These are phyloP conservation scores for Daubentonia madagascariensis DNA, from an alignment of 2,113 vertebrate genomes.

Conservation along the genomic window DNA sequence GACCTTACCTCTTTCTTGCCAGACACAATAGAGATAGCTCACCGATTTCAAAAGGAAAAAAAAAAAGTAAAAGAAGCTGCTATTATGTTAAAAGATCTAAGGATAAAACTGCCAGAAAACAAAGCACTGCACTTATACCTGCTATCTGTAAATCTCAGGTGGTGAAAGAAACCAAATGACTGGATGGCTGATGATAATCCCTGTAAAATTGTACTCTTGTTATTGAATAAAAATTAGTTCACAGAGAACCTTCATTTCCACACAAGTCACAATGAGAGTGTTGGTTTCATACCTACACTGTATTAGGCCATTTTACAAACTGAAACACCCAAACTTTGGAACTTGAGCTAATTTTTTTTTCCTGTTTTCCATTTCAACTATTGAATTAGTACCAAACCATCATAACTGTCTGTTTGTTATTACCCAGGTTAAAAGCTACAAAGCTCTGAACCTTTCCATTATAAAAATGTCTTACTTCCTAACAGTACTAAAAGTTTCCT, in stretches of 20 bases:
- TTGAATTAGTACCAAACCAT: slow-evolving; percentile 62
- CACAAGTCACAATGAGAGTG: slow-evolving; percentile 72
- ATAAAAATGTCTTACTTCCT: slow-evolving; percentile 35
- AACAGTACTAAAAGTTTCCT: neutral
- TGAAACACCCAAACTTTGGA: slow-evolving; percentile 58
- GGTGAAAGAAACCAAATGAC: slow-evolving; percentile 80
- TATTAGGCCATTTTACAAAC: slow-evolving; percentile 76
- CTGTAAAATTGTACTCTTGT: slow-evolving; percentile 79
- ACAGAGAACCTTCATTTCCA: slow-evolving; percentile 79
- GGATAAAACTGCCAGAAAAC: slow-evolving; percentile 73
- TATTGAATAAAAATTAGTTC: slow-evolving; percentile 83
- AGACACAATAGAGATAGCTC: slow-evolving; percentile 76
- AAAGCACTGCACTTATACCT: slow-evolving; percentile 78
- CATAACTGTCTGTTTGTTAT: slow-evolving; percentile 43
- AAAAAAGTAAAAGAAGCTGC: slow-evolving; percentile 42
- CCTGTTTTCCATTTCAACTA: slow-evolving; percentile 74
- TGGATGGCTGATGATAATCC: slow-evolving; percentile 77
- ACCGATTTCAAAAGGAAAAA: slow-evolving; percentile 79
- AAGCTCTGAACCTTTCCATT: slow-evolving; percentile 62
- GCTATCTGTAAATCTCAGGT: slow-evolving; percentile 80
- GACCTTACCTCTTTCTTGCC: slow-evolving; percentile 60
- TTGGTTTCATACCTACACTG: slow-evolving; percentile 68
- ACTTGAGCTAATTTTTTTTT: slow-evolving; percentile 74
- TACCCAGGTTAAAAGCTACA: slow-evolving; percentile 12
- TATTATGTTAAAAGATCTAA: slow-evolving; percentile 80